phyloP scores from a whole-genome alignment of 2,113 vertebrate species.

The Dasyornis broadbenti region DNA sequence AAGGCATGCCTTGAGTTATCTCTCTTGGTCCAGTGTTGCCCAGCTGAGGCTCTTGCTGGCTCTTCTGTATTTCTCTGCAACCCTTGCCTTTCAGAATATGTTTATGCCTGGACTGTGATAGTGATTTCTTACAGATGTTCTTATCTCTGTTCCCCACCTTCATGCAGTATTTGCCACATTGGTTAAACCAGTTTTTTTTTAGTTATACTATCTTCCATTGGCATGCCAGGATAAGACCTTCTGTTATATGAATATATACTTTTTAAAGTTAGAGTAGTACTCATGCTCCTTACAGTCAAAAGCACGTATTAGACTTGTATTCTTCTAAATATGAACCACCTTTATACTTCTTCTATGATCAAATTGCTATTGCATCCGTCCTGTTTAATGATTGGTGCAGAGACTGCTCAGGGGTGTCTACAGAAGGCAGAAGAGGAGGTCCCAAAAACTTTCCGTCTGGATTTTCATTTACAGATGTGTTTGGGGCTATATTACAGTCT shows the following conservation, averaged over 20 bases:
- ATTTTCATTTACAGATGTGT: not conserved
- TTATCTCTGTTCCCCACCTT: conserved; percentile 18
- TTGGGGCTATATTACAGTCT: not conserved
- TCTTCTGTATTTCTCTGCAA: conserved; percentile 24
- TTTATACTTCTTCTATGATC: not conserved
- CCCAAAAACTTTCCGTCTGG: not conserved
- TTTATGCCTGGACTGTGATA: not conserved
- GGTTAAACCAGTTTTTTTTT: not conserved
- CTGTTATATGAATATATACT: not conserved
- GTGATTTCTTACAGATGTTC: not conserved
- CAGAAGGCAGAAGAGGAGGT: not conserved
- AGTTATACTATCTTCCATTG: not conserved
- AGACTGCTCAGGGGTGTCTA: not conserved
- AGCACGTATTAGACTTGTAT: not conserved
- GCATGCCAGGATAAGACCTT: not conserved
- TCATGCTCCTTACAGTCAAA: not conserved
- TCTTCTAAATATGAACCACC: not conserved
- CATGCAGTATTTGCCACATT: not conserved
- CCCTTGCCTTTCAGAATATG: not conserved
- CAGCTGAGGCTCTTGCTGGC: conserved; percentile 42
- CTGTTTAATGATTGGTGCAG: not conserved
- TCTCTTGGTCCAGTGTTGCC: not conserved
- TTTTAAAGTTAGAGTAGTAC: not conserved
- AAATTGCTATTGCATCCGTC: not conserved
- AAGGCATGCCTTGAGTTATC: conserved; percentile 4